Percentiles rank a stretch among this genome's conserved stretches.
Evolutionary conservation across 2,797 vertebrate genomes (phyloP).

Genomic region (Characodon lateralis): DNA sequence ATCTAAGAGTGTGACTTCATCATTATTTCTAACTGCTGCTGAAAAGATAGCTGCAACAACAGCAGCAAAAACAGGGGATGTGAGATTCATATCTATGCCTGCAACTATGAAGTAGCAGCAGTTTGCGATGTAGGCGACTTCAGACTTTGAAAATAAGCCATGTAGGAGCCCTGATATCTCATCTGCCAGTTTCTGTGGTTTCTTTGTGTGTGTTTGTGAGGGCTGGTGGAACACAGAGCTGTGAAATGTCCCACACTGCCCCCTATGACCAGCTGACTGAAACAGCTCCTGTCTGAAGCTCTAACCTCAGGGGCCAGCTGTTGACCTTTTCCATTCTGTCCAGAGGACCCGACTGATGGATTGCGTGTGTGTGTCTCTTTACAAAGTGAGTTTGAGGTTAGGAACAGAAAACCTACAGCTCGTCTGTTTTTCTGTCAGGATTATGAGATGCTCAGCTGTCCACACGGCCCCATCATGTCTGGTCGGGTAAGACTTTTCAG

Average conservation of each 20-base stretch:
- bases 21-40: neutral
- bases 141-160: slow-evolving; percentile 1
- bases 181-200: neutral
- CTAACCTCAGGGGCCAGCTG: slow-evolving; percentile 38
- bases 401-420: slow-evolving; percentile 17
- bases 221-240: neutral
- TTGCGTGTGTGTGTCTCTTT: slow-evolving; percentile 12
- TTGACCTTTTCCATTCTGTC: slow-evolving; percentile 46
- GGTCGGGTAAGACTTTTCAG: slow-evolving; percentile 33
- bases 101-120: slow-evolving; percentile 10
- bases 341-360: slow-evolving; percentile 44
- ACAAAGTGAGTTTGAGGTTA: slow-evolving; percentile 15
- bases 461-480: slow-evolving; percentile 43
- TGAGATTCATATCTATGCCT: slow-evolving; percentile 1
- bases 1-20: neutral
- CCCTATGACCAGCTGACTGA: slow-evolving; percentile 44
- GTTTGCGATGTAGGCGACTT: slow-evolving; percentile 9
- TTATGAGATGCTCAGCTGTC: slow-evolving; percentile 50
- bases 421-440: slow-evolving; percentile 49
- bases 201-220: slow-evolving; percentile 6
- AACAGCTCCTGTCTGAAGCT: slow-evolving; percentile 22
- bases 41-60: neutral
- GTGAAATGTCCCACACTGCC: slow-evolving; percentile 10
- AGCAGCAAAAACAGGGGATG: neutral
- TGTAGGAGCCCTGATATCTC: slow-evolving; percentile 7